A percentile compares a stretch with the other conserved stretches of the same genome.
These are phyloP conservation scores for Eurytoma californica DNA, from an alignment of 2,888 invertebrate species.

Conservation along the genomic window DNA sequence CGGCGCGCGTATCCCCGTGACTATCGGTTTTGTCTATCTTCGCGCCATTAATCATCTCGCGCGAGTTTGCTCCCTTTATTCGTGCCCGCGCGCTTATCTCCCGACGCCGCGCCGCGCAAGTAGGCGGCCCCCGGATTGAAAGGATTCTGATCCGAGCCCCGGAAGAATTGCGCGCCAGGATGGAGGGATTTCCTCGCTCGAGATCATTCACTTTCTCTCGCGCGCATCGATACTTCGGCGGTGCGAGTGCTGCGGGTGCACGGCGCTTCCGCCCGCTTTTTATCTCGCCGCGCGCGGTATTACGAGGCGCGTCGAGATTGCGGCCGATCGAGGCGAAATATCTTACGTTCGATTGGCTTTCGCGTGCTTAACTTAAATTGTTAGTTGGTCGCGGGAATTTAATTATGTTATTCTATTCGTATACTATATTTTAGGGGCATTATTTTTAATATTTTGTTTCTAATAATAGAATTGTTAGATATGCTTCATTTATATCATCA, in stretches of 20 bases:
- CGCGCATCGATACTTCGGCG: not conserved
- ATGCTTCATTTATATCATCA: no score
- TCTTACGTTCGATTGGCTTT: no score
- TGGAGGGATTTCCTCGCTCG: conserved; percentile 21
- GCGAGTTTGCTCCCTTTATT: conserved; percentile 25
- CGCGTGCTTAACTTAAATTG: no score
- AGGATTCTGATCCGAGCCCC: conserved; percentile 25
- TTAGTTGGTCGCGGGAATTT: no score
- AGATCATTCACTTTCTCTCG: conserved; percentile 7
- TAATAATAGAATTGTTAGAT: no score
- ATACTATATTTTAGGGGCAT: no score
- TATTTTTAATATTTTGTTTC: no score
- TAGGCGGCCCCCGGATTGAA: conserved; percentile 6
- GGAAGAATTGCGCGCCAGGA: conserved; percentile 5
- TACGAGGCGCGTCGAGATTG: not conserved
- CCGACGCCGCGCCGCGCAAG: not conserved
- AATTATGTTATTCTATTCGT: no score
- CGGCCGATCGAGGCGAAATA: not conserved
- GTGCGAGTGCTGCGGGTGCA: no score
- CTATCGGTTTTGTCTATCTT: conserved; percentile 41
- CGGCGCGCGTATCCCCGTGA: not conserved
- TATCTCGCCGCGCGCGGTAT: not conserved
- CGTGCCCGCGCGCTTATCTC: conserved; percentile 25
- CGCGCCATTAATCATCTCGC: conserved; percentile 44
- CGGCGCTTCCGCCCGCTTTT: no score